Percentiles rank a stretch among this genome's conserved stretches.
phyloP scores from a whole-genome alignment of 2,888 invertebrate genomes.

The Cantharis nigra region DNA sequence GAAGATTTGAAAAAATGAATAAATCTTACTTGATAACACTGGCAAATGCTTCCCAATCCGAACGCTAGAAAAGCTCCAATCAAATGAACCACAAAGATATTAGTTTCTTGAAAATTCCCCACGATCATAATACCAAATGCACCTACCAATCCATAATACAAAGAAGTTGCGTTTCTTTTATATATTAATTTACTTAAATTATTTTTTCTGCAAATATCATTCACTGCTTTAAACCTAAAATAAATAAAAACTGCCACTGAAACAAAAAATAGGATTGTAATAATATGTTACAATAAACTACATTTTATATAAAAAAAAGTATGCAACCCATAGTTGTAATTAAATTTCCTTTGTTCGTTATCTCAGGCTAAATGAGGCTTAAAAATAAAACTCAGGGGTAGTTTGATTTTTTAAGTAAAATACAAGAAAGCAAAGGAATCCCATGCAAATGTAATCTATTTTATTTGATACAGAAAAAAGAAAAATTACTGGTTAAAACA shows the following conservation, averaged over 20 bases:
- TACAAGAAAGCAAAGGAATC: too few relatives aligned
- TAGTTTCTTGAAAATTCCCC: constrained; percentile 75
- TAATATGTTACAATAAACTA: too few relatives aligned
- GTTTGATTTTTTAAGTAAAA: too few relatives aligned
- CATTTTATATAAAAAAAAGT: too few relatives aligned
- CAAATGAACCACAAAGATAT: constrained; percentile 68
- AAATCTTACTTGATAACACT: constrained; percentile 73
- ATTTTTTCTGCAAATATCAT: constrained; percentile 55
- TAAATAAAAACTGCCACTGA: constrained; percentile 70
- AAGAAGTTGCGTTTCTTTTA: constrained; percentile 61
- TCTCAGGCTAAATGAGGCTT: too few relatives aligned
- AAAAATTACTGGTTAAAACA: too few relatives aligned
- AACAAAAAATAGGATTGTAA: constrained; percentile 42
- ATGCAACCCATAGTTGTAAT: too few relatives aligned
- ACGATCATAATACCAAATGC: constrained; percentile 71
- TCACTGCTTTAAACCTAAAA: constrained; percentile 69
- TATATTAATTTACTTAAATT: constrained; percentile 53
- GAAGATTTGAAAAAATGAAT: too few relatives aligned
- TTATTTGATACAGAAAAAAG: too few relatives aligned
- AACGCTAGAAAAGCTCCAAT: constrained; percentile 75
- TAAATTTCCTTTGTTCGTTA: too few relatives aligned
- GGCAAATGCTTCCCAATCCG: constrained; percentile 77
- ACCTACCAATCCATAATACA: constrained; percentile 64
- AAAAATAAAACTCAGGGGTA: too few relatives aligned
- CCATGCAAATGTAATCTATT: too few relatives aligned